Conservation (phyloP, 2,797 vertebrate genomes). For the Octomys mimax region DNA sequence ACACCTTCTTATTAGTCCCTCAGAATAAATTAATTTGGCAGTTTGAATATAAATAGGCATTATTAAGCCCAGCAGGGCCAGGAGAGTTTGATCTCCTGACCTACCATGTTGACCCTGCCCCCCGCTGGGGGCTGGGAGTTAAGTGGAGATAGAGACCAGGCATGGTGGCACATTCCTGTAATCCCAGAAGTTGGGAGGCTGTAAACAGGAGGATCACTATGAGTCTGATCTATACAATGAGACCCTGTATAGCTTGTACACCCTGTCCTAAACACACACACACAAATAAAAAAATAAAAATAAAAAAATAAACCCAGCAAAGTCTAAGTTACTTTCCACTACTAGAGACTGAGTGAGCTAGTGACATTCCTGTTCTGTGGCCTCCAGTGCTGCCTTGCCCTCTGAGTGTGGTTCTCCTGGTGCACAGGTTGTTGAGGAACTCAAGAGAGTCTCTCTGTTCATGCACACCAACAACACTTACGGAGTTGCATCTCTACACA, state of each 20-base stretch:
- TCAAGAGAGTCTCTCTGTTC: neutral
- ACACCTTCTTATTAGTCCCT: neutral
- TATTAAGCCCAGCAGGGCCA: neutral
- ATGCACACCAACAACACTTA: neutral
- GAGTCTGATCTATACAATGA: no score
- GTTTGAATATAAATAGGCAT: slow-evolving; percentile 11
- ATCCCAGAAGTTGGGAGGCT: no score
- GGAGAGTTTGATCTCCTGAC: no score
- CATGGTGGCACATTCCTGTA: no score
- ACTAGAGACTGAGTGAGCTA: neutral
- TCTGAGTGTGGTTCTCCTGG: neutral
- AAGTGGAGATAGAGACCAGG: no score
- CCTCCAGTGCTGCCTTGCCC: neutral
- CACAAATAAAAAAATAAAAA: no score
- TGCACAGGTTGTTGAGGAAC: neutral
- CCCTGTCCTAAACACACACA: no score
- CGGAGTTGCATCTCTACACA: neutral
- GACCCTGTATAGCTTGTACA: no score
- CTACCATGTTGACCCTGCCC: no score
- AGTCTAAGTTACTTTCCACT: neutral
- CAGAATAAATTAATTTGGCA: neutral
- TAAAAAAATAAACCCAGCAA: neutral
- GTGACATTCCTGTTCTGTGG: neutral
- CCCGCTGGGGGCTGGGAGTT: no score
- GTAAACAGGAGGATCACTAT: no score